phyloP scores from a whole-genome alignment of 2,113 vertebrate species.

The Ibidorhyncha struthersii region DNA sequence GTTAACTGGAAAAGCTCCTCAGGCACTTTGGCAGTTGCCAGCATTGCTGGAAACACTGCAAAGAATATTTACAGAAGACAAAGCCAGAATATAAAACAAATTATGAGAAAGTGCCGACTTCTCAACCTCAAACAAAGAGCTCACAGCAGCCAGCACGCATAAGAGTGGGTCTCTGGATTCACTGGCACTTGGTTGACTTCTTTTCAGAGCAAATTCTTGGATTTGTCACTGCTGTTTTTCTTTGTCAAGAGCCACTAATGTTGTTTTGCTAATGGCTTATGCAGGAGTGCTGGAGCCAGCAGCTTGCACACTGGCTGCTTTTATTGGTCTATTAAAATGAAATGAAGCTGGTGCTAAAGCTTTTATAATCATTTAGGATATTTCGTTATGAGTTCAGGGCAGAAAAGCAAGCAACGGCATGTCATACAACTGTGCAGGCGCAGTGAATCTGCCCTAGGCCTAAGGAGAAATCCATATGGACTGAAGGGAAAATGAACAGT shows the following conservation, averaged over 20 bases:
- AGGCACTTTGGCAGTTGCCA: background rate
- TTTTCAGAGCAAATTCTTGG: background rate
- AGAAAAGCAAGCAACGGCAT: background rate
- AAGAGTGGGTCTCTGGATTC: background rate
- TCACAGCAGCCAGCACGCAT: background rate
- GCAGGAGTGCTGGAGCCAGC: conserved; percentile 36
- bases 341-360: conserved; percentile 44
- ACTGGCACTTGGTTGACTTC: background rate
- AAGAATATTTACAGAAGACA: conserved; percentile 33
- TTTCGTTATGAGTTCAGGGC: conserved; percentile 6
- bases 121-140: background rate
- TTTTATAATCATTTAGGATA: conserved; percentile 44
- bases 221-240: background rate
- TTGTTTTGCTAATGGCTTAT: conserved; percentile 44
- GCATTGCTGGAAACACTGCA: background rate
- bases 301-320: conserved; percentile 17
- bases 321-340: conserved; percentile 55
- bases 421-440: background rate
- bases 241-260: conserved; percentile 6
- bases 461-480: background rate
- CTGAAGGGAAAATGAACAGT: background rate
- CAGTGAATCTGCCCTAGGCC: background rate
- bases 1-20: background rate
- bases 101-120: background rate
- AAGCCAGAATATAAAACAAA: conserved; percentile 13